Base-by-base conservation (phyloP, 2,888 invertebrate genomes). In the Melanostoma scalare region DNA sequence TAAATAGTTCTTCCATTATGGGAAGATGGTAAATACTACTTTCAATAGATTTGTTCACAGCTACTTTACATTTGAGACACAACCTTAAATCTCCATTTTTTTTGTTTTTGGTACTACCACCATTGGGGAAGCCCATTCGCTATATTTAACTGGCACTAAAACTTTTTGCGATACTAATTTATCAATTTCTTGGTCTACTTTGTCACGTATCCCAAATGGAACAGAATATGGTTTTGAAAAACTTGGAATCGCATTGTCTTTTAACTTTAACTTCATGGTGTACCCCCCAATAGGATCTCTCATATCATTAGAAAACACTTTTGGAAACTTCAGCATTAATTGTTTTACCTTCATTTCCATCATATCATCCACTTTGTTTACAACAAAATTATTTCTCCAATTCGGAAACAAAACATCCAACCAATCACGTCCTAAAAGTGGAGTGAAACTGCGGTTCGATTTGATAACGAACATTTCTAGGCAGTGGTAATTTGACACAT, bases 21-120 rank as follows among this genome's bases (percentile, higher is more conserved):
- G 56, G 72, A 46, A 79, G 61, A 38, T 71, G 75, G 50, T 80
- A 85, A 40, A 76, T 52, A 68, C 68, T 58, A 44, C 33, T 56
- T 60, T 71, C 60, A 5, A 35, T 60, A 35, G 60, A 68, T n/a
- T 78, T 74, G 48, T 72, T 80, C 56, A 80, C 74, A 4, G 68
- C 69, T 8, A 69, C 36, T 63, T 74, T 80, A 69, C 73, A 74
- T 63, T 79, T 79, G 5, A 40, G 42, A 55, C 55, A 73, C 1
- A 79, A 58, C 3, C 50, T 63, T 31, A 60, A 46, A 20, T 50
- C 50, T 8, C 63, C 53, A 10, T 67, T 67, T 33, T 67, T 67
- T 33, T 67, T 67, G n/a, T n/a, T n/a, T n/a, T n/a, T n/a, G n/a
- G n/a, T n/a, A n/a, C n/a, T n/a, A n/a, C n/a, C n/a, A n/a, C n/a